A percentile compares a stretch with the other conserved stretches of the same genome.
Conservation (phyloP, 92 coral and sea anemone genomes). For the Virgularia gustaviana region DNA sequence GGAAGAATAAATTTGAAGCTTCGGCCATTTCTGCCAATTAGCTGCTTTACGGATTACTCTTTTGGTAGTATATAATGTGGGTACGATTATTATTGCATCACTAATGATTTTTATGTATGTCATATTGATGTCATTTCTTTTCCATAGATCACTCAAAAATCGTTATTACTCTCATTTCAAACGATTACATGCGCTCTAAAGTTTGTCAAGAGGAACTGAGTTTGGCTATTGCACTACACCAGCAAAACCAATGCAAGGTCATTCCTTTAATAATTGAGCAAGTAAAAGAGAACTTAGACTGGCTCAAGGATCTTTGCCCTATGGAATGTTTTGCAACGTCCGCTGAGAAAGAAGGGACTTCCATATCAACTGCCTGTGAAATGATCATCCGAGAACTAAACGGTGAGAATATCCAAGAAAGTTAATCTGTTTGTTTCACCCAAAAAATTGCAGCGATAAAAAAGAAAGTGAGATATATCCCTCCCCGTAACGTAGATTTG, state of each 20-base stretch:
- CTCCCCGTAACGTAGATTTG: too few species aligned
- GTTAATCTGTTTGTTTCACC: too few species aligned
- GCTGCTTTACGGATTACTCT: too few species aligned
- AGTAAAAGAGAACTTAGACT: constrained; percentile 57
- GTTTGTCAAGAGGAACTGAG: constrained; percentile 86
- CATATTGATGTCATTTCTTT: neutral
- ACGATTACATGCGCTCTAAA: constrained; percentile 82
- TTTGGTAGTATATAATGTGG: too few species aligned
- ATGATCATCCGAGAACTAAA: neutral
- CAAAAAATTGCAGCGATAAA: too few species aligned
- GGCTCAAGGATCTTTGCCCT: constrained; percentile 71
- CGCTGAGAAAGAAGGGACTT: neutral
- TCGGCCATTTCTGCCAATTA: too few species aligned
- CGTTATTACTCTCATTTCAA: constrained; percentile 69
- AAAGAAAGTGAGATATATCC: too few species aligned
- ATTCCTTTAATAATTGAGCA: constrained; percentile 68
- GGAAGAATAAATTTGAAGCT: too few species aligned
- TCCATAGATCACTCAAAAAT: constrained; percentile 59
- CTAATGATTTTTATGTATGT: too few species aligned
- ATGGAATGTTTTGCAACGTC: constrained; percentile 48
- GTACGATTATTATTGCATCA: too few species aligned
- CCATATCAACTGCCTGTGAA: neutral
- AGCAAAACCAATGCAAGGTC: constrained; percentile 24
- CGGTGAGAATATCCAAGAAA: too few species aligned
- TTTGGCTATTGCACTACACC: constrained; percentile 63